Base-by-base conservation (phyloP, 2,113 vertebrate genomes). In the Porphyrio hochstetteri region DNA sequence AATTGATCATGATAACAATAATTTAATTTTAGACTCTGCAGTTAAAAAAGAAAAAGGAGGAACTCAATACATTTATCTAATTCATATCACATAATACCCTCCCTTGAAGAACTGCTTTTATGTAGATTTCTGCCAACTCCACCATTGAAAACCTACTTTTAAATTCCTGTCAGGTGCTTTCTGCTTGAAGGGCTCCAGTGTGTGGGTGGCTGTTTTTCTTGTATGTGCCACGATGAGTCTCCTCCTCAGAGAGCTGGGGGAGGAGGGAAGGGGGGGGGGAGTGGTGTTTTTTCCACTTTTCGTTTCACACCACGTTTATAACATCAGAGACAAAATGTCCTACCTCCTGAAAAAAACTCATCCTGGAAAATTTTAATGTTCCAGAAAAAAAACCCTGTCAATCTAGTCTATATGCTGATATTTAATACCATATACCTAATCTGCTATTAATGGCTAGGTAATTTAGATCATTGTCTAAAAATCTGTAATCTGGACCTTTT, bases 101-200 rank as follows among this genome's bases (percentile, higher is more conserved):
- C 81, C 90, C 75, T 81, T 89, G 86, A 91, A 95, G 70, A 90
- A 88, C 91, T 71, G 36, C 29, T 94, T 97, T 94, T 78, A 87
- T 86, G 91, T 88, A 94, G 83, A 93, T 94, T 95, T 92, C 75
- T 95, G 79, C 81, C 93, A 93, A 29, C 75, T 97, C 90, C 83
- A 69, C 85, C 70, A 77, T 75, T 93, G 91, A 94, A 97, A 96
- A 92, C 20, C 83, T 65, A 59, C 82, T 97, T 95, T 91, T 71
- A 85, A 87, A 91, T 96, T 97, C 89, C 27, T 7, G 12, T 94
- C 82, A 77, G 92, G 86, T 92, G 60, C 91, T 95, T 71, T 90
- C 68, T 94, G 81, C 94, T 96, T 96, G 65, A 93, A 93, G 83
- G 88, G 52, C 89, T 95, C 79, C 19, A 27, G 76, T 81, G 46